Percentiles rank a stretch among this genome's conserved stretches.
These are phyloP conservation scores for Teinopalpus imperialis DNA, from an alignment of 2,888 invertebrate genomes.

Conservation along the genomic window DNA sequence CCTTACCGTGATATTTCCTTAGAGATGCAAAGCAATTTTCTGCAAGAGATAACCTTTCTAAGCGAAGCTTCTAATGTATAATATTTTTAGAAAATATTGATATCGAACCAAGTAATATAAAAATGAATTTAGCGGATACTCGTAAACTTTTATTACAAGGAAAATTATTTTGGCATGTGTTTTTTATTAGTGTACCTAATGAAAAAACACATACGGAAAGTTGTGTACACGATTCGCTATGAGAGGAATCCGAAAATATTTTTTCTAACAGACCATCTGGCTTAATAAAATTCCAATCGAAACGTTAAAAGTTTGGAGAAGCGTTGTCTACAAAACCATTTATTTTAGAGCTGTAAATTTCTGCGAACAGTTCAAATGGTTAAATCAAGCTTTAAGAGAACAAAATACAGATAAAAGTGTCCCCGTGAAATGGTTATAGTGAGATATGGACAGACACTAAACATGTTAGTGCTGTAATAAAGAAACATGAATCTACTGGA, in stretches of 20 bases:
- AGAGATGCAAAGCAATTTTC: constrained; percentile 78
- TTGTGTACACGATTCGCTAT: background rate
- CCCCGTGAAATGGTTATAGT: constrained; percentile 48
- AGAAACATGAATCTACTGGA: constrained; percentile 42
- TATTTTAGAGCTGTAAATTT: constrained; percentile 33
- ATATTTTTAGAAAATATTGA: constrained; percentile 26
- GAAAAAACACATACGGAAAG: background rate
- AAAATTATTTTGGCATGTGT: background rate
- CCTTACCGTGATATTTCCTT: constrained; percentile 69
- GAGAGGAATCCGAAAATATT: constrained; percentile 38
- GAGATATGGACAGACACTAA: constrained; percentile 51
- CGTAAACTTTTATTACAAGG: constrained; percentile 11
- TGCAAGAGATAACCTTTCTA: constrained; percentile 69
- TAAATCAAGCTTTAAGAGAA: constrained; percentile 50
- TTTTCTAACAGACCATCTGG: constrained; percentile 46
- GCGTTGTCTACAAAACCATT: constrained; percentile 29
- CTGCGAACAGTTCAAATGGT: constrained; percentile 41
- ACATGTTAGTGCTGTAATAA: constrained; percentile 49
- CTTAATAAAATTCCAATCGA: constrained; percentile 39
- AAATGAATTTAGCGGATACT: constrained; percentile 12
- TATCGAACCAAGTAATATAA: constrained; percentile 20
- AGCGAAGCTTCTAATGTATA: constrained; percentile 56
- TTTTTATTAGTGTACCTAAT: too few species aligned
- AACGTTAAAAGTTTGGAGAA: constrained; percentile 15
- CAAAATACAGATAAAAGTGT: constrained; percentile 53